These are phyloP conservation scores for Alethe castanea DNA, from an alignment of 2,113 vertebrate species.

Conservation along the genomic window DNA sequence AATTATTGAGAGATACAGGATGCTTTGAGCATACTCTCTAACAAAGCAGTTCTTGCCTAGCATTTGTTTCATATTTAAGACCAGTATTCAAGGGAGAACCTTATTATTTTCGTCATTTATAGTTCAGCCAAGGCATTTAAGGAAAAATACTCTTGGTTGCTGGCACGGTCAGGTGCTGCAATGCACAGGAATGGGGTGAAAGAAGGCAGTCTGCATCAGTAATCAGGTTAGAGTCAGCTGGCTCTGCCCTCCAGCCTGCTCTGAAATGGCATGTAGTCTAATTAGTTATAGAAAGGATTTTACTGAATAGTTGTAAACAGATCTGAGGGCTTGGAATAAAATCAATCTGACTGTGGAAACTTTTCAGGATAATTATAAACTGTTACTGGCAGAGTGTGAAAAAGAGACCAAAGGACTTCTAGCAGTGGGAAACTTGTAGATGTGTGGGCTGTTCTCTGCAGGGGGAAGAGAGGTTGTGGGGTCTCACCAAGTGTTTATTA, in stretches of 20 bases:
- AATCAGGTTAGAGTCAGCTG: constrained; percentile 54
- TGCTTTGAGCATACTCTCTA: not conserved
- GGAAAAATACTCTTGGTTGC: not conserved
- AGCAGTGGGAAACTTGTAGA: not conserved
- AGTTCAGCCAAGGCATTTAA: not conserved
- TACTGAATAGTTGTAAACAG: constrained; percentile 52
- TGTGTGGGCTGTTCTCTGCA: not conserved
- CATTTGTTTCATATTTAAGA: not conserved
- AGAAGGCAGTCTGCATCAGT: not conserved
- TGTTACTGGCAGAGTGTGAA: constrained; percentile 2
- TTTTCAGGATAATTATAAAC: constrained; percentile 53
- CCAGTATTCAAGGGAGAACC: not conserved
- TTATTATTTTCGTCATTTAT: not conserved
- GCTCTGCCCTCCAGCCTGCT: constrained; percentile 50
- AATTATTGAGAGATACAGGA: not conserved
- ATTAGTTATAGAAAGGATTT: constrained; percentile 58
- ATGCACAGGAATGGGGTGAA: not conserved
- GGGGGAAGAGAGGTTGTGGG: not conserved
- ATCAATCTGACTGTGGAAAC: constrained; percentile 57
- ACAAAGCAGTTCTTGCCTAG: not conserved
- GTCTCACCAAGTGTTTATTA: not conserved
- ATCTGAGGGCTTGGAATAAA: constrained; percentile 53
- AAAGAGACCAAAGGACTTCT: not conserved
- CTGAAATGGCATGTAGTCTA: constrained; percentile 31
- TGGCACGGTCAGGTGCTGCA: not conserved